Conservation (phyloP, 1,140 invertebrate genomes). For the Cylas formicarius region DNA sequence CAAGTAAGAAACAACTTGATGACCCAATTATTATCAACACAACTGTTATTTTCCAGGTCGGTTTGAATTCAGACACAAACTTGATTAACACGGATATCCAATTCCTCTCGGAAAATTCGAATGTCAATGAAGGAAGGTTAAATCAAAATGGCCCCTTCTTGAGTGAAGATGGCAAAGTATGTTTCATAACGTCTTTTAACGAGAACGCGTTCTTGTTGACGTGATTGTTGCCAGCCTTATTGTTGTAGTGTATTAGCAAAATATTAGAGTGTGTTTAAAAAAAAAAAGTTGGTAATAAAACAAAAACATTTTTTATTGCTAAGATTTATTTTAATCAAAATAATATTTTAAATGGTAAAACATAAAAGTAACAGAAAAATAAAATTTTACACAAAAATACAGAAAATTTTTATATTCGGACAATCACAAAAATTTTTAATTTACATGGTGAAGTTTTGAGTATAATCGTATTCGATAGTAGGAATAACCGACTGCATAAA, state of each 20-base stretch:
- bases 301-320: no score
- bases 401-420: no score
- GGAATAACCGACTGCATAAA: conserved; percentile 99
- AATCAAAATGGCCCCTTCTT: conserved; percentile 12
- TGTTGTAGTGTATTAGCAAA: no score
- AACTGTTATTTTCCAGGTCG: conserved; percentile 3
- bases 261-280: no score
- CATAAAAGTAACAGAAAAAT: no score
- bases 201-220: conserved; percentile 16
- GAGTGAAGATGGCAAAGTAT: conserved; percentile 19
- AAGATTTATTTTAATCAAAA: no score
- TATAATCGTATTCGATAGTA: conserved; percentile 99
- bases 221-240: no score
- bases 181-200: conserved; percentile 18
- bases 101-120: conserved; percentile 33
- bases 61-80: not conserved
- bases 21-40: conserved; percentile 15
- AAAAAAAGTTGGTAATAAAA: no score
- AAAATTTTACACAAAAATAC: no score
- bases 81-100: conserved; percentile 35
- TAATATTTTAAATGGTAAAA: no score
- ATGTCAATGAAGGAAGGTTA: not conserved
- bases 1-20: conserved; percentile 9
- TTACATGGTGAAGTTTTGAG: conserved; percentile 90
- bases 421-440: no score